These are phyloP conservation scores for Theodoxus fluviatilis DNA, from an alignment of 2,888 invertebrate genomes.

Conservation along the genomic window DNA sequence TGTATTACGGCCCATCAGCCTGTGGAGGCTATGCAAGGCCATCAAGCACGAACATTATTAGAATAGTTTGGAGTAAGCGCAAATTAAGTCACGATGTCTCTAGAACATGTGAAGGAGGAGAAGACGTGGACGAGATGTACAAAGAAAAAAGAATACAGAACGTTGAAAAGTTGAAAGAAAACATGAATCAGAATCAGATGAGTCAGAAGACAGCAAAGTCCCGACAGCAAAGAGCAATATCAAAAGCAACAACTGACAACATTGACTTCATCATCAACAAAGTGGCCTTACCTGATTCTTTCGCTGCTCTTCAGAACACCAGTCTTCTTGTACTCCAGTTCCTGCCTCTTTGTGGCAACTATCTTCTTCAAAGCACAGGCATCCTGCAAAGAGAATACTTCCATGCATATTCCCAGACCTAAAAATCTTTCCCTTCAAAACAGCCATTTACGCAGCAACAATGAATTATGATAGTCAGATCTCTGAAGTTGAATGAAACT, in stretches of 20 bases:
- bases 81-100: no score
- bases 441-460: not conserved
- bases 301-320: slow-evolving; percentile 74
- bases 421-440: not conserved
- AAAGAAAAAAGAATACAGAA: not conserved
- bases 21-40: no score
- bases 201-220: slow-evolving; percentile 2
- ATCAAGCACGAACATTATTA: no score
- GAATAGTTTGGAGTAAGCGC: no score
- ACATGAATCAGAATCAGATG: not conserved
- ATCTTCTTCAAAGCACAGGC: slow-evolving; percentile 88
- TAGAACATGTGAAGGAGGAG: no score
- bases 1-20: no score
- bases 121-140: not conserved
- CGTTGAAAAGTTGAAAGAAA: not conserved
- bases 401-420: not conserved
- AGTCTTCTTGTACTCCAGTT: slow-evolving; percentile 50
- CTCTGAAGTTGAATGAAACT: not conserved
- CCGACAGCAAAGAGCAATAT: no score
- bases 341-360: slow-evolving; percentile 62
- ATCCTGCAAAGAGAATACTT: no score
- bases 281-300: slow-evolving; percentile 69
- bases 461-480: not conserved
- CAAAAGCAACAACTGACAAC: no score
- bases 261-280: not conserved